Conservation (phyloP, 2,113 vertebrate species). For the Apteryx owenii region DNA sequence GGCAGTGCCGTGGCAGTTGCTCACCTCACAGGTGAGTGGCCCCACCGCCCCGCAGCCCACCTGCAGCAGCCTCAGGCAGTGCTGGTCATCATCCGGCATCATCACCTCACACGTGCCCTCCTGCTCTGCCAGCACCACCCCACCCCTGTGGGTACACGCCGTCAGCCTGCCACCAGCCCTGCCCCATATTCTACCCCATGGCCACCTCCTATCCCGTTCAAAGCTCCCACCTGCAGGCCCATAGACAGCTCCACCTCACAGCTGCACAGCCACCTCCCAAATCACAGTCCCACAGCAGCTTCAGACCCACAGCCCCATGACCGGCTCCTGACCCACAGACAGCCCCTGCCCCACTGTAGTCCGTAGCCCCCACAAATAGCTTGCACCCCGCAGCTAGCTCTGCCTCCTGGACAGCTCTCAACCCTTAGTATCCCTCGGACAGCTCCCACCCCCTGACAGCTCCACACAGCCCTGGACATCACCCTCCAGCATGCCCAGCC, state of each 20-base stretch:
- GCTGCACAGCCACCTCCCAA: too few relatives aligned
- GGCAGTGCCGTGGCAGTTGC: constrained; percentile 87
- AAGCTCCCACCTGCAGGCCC: accelerated
- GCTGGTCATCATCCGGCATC: constrained; percentile 93
- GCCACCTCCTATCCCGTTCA: background rate
- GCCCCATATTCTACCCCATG: background rate
- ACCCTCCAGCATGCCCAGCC: too few relatives aligned
- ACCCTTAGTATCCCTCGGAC: background rate
- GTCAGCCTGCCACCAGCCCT: background rate
- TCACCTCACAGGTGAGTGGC: constrained; percentile 85
- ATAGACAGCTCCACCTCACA: background rate
- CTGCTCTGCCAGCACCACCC: constrained; percentile 77
- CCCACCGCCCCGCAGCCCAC: constrained; percentile 83
- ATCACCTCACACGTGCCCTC: constrained; percentile 84
- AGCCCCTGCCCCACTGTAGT: background rate
- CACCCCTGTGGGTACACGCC: constrained; percentile 74
- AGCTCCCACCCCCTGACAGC: background rate
- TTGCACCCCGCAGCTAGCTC: background rate
- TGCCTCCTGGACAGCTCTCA: background rate
- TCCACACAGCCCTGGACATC: background rate
- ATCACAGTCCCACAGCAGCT: too few relatives aligned
- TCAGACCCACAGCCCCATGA: too few relatives aligned
- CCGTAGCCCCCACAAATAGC: background rate
- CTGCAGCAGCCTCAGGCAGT: constrained; percentile 84
- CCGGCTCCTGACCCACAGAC: too few relatives aligned